phyloP scores from a whole-genome alignment of 2,113 vertebrate genomes.

The Acinonyx jubatus region DNA sequence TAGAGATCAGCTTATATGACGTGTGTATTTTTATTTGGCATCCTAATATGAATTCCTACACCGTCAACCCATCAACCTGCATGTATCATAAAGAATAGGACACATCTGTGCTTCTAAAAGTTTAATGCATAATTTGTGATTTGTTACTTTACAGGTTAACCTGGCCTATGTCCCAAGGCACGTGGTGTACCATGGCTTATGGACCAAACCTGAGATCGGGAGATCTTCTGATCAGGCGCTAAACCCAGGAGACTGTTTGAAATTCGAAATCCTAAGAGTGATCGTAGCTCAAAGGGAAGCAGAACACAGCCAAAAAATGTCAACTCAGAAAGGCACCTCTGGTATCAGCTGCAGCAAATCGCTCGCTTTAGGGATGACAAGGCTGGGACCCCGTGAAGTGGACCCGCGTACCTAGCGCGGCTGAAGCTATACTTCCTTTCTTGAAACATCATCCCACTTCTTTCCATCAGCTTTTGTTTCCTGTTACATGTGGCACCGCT shows the following conservation, averaged over 20 bases:
- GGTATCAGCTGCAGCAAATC: not conserved
- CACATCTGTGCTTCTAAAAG: not conserved
- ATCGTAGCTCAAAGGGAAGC: not conserved
- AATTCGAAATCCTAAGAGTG: conserved; percentile 11
- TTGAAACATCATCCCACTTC: not conserved
- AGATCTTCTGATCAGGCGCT: not conserved
- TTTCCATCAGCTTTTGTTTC: not conserved
- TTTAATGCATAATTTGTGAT: not conserved
- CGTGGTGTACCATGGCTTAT: not conserved
- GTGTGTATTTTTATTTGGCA: conserved; percentile 54
- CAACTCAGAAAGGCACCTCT: not conserved
- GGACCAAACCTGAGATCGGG: not conserved
- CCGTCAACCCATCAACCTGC: conserved; percentile 1
- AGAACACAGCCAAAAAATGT: not conserved
- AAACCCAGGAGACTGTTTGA: not conserved
- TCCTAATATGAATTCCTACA: not conserved
- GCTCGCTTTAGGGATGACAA: not conserved
- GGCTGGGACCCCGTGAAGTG: not conserved
- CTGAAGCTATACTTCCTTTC: not conserved
- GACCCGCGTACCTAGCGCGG: fast-evolving
- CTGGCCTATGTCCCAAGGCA: not conserved
- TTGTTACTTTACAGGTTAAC: conserved; percentile 6
- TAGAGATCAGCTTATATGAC: not conserved
- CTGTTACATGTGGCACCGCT: not conserved
- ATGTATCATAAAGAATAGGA: not conserved